phyloP scores from a whole-genome alignment of 92 coral and sea anemone genomes.

The Parazoanthus swiftii region DNA sequence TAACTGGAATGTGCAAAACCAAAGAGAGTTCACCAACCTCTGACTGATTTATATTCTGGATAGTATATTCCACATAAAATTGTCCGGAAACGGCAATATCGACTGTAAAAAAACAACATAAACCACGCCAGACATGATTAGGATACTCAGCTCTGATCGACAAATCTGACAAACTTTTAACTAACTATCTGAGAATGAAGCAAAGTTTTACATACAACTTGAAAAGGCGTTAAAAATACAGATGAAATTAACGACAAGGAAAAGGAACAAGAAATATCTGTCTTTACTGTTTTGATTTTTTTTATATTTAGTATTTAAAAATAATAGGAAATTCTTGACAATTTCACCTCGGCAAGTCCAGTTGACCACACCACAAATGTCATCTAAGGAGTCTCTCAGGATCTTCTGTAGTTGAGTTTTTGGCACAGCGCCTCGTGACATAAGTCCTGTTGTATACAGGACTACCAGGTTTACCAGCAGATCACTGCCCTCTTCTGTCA shows the following conservation, averaged over 20 bases:
- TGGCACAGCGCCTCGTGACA: constrained; percentile 4
- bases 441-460: constrained; percentile 17
- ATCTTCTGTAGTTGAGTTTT: constrained; percentile 28
- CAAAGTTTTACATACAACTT: no score
- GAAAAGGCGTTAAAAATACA: no score
- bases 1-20: not conserved
- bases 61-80: constrained; percentile 11
- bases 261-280: no score
- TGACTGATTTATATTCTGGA: not conserved
- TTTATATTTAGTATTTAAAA: no score
- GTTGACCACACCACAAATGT: constrained; percentile 30
- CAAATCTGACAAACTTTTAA: no score
- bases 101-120: constrained; percentile 9
- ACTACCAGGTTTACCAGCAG: constrained; percentile 18
- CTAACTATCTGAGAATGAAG: no score
- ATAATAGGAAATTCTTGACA: not conserved
- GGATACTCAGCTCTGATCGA: not conserved
- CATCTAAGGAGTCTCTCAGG: constrained; percentile 6
- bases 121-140: not conserved
- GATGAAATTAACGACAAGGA: no score
- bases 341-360: constrained; percentile 32
- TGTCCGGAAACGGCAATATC: not conserved
- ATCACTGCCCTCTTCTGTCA: constrained; percentile 9
- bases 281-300: not conserved
- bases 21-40: constrained; percentile 5